Evolutionary conservation across 2,888 invertebrate genomes (phyloP).

Genomic region (Asteroscopus sphinx): DNA sequence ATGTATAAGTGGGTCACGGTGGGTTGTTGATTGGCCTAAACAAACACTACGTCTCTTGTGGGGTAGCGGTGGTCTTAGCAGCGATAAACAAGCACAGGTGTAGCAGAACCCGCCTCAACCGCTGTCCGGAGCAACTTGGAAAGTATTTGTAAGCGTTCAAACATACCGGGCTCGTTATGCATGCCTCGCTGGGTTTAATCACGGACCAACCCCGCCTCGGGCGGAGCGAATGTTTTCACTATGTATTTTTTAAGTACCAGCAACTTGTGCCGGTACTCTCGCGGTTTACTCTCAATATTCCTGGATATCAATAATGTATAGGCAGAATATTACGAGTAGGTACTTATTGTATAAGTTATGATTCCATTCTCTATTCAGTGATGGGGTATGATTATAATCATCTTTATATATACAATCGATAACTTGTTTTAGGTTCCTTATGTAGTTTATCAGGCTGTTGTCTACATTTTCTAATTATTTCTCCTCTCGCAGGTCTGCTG

Average conservation of each 20-base stretch:
- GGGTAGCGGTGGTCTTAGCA: slow-evolving; percentile 73
- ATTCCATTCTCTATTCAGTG: slow-evolving; percentile 15
- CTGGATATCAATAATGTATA: slow-evolving; percentile 51
- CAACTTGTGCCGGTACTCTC: slow-evolving; percentile 61
- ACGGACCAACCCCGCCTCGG: slow-evolving; percentile 80
- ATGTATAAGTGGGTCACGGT: slow-evolving; percentile 78
- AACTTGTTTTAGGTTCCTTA: too few species aligned
- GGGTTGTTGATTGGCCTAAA: slow-evolving; percentile 73
- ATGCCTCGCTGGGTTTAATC: slow-evolving; percentile 88
- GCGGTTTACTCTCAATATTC: slow-evolving; percentile 63
- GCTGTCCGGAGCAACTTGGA: slow-evolving; percentile 81
- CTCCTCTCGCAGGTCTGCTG: too few species aligned
- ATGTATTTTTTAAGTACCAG: slow-evolving; percentile 86
- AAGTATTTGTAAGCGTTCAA: slow-evolving; percentile 87
- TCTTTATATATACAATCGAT: too few species aligned
- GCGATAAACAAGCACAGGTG: slow-evolving; percentile 85
- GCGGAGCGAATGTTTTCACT: slow-evolving; percentile 86
- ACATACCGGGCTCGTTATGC: slow-evolving; percentile 86
- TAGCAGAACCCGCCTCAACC: slow-evolving; percentile 74
- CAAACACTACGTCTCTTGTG: slow-evolving; percentile 74
- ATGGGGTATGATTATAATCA: slow-evolving; percentile 1
- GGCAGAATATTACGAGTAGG: slow-evolving; percentile 30
- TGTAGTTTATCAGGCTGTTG: too few species aligned
- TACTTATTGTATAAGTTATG: slow-evolving; percentile 25
- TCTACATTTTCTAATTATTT: too few species aligned